Percentiles rank a stretch among this genome's conserved stretches.
These are phyloP conservation scores for Andinoacara biseriatus DNA, from an alignment of 2,113 vertebrate species.

Conservation along the genomic window DNA sequence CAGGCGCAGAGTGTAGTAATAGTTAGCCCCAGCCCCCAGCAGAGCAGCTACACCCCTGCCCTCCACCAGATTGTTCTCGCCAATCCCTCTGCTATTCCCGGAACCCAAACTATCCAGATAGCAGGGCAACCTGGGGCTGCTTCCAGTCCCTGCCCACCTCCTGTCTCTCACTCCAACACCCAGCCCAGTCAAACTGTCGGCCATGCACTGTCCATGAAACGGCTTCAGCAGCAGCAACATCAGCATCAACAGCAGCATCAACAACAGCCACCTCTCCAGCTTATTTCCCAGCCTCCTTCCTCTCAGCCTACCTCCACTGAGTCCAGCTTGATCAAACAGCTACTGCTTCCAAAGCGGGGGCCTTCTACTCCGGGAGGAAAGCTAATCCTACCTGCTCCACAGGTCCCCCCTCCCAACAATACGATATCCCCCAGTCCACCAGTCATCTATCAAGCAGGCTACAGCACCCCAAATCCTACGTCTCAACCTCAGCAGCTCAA, in stretches of 20 bases:
- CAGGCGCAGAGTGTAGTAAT: conserved; percentile 94
- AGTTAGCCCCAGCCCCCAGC: conserved; percentile 90
- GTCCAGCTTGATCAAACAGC: conserved; percentile 98
- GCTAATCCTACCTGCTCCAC: conserved; percentile 96
- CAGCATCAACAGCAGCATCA: conserved; percentile 61
- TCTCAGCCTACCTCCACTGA: conserved; percentile 90
- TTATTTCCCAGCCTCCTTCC: conserved; percentile 79
- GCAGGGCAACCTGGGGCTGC: conserved; percentile 87
- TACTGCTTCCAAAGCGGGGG: conserved; percentile 98
- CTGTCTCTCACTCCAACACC: conserved; percentile 81
- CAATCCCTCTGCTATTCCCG: conserved; percentile 88
- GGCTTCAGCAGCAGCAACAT: conserved; percentile 85
- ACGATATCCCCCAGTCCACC: conserved; percentile 88
- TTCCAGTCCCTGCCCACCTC: conserved; percentile 83
- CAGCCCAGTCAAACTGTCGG: conserved; percentile 79
- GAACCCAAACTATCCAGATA: conserved; percentile 89
- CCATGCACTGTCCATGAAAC: conserved; percentile 93
- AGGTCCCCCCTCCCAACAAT: conserved; percentile 93
- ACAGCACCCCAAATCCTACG: conserved; percentile 83
- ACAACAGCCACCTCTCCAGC: conserved; percentile 83
- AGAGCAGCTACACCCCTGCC: conserved; percentile 91
- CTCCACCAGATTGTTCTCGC: conserved; percentile 98
- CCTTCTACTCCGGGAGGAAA: conserved; percentile 97
- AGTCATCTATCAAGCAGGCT: conserved; percentile 95
- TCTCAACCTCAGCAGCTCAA: conserved; percentile 90